Base-by-base conservation (phyloP, 1,140 invertebrate genomes). In the Triops cancriformis region DNA sequence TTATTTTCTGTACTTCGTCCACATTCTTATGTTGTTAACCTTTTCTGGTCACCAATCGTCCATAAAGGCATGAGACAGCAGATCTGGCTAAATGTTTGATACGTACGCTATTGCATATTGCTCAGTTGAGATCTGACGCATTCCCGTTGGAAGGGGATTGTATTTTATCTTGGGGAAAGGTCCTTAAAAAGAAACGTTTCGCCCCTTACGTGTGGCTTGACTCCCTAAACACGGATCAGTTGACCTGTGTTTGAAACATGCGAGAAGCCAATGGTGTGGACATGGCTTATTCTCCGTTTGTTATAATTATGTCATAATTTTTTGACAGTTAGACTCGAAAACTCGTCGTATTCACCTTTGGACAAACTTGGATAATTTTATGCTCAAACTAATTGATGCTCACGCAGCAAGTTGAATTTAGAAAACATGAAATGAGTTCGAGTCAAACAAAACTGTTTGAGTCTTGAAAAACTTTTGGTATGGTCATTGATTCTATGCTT, bases 31-130 rank as follows among this genome's bases (percentile, higher is more conserved):
- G 51, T 64, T 64, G 51, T 64, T 64, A 37, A 64, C 51, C 51
- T 64, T 64, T 64, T 64, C 51, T 64, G 51, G 51, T 14, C 51
- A 64, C 6, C 51, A 64, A 64, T 23, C 51, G 51, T 64, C 51
- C 31, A 37, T 64, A 64, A 64, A 64, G 51, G 51, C 51, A 64
- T 64, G 51, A 64, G 18, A 37, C 31, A 64, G 51, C 51, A 64
- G 51, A 64, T 64, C 51, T 64, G 51, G 51, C 51, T 64, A 64
- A 64, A 64, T 64, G 23, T 23, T 64, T 64, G 51, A 64, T 23
- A 64, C 51, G 51, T 23, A 64, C 51, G 51, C 51, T 64, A 64
- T 64, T 64, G 51, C 51, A 64, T 64, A 64, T 64, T 64, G 51
- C 51, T 64, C 51, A 64, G 31, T 64, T 64, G 51, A 64, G 51